phyloP scores from a whole-genome alignment of 2,113 vertebrate genomes.

The Thamnophis sirtalis region DNA sequence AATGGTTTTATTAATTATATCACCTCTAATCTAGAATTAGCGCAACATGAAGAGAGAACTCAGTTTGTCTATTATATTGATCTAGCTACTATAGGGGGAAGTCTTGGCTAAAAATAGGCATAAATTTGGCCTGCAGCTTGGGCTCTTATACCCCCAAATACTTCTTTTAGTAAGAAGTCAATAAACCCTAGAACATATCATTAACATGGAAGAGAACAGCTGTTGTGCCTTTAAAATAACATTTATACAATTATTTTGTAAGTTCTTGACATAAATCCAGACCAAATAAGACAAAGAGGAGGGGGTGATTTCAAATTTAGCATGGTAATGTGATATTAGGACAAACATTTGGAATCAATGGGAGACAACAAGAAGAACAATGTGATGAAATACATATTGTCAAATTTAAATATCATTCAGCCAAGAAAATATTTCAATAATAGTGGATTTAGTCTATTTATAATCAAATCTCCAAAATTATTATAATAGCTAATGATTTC shows the following conservation, averaged over 20 bases:
- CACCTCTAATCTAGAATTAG: not conserved
- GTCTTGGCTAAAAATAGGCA: not conserved
- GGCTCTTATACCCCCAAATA: not conserved
- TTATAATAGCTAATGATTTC: not conserved
- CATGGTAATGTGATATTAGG: not conserved
- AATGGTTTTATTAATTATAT: not conserved
- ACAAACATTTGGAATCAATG: not conserved
- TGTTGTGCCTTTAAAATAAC: not conserved
- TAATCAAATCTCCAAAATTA: not conserved
- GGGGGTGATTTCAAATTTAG: not conserved
- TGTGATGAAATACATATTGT: not conserved
- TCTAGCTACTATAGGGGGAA: not conserved
- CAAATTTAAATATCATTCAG: too few species aligned
- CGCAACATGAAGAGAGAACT: not conserved
- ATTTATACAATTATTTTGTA: constrained; percentile 9
- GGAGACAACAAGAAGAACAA: not conserved
- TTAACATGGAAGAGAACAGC: not conserved
- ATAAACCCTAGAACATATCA: not conserved
- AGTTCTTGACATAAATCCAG: not conserved
- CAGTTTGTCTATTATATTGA: not conserved
- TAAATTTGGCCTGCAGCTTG: not conserved
- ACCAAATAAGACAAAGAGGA: not conserved
- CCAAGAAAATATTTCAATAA: not conserved
- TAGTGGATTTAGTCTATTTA: not conserved
- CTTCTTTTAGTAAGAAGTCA: not conserved